Evolutionary conservation across 1,140 invertebrate genomes (phyloP).

Genomic region (Atta cephalotes): DNA sequence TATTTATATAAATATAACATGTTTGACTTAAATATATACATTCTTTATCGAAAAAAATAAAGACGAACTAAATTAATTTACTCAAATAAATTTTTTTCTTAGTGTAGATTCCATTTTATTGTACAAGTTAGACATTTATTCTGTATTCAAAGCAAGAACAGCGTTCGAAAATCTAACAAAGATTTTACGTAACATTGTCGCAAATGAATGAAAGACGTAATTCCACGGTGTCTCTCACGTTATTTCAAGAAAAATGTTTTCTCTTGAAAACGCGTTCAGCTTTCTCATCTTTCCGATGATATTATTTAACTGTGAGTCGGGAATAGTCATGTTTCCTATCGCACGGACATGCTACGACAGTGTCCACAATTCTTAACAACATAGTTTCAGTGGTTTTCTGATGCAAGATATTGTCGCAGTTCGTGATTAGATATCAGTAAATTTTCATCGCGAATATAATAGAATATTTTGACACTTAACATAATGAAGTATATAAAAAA

Average conservation of each 20-base stretch:
- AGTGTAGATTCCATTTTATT: too few species aligned
- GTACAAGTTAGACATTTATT: neutral
- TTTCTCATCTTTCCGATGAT: constrained; percentile 39
- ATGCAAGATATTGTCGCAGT: constrained; percentile 52
- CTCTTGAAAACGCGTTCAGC: constrained; percentile 17
- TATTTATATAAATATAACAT: too few species aligned
- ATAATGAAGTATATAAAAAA: neutral
- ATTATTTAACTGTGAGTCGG: constrained; percentile 31
- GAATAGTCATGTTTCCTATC: constrained; percentile 39
- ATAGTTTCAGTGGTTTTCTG: constrained; percentile 27
- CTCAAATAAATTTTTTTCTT: too few species aligned
- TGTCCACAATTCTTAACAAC: constrained; percentile 2
- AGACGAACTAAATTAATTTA: too few species aligned
- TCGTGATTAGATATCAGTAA: neutral
- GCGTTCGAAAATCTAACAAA: neutral
- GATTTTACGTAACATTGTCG: neutral
- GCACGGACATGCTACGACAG: neutral
- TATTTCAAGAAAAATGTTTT: constrained; percentile 44
- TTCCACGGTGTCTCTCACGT: neutral
- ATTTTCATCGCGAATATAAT: constrained; percentile 3
- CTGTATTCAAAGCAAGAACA: neutral
- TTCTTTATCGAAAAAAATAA: too few species aligned
- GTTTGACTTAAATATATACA: too few species aligned
- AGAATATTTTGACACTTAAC: constrained; percentile 32
- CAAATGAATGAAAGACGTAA: constrained; percentile 9